Evolutionary conservation across 2,113 vertebrate species (phyloP), one percentile per base, ranked within the genome.

Genomic region (Scophthalmus maximus): DNA sequence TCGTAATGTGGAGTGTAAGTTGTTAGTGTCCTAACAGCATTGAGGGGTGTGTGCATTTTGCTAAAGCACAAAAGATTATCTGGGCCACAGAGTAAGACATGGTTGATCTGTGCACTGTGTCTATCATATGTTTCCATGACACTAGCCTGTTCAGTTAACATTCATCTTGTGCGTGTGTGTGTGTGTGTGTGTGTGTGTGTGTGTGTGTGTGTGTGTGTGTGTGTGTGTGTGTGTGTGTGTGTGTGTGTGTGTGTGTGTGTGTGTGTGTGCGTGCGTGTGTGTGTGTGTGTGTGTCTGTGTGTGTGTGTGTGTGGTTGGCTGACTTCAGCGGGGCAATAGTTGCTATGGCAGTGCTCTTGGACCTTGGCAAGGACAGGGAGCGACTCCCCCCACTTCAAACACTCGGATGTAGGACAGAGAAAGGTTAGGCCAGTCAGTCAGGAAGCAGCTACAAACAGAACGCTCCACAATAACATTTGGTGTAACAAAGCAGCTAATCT

Each of bases 321-420:
- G 83, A 62, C 44, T 71, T 62, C 59, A 57, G 71, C 64, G 23
- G 47, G 56, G 66, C 83, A 77, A 44, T 81, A 78, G 89, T 91
- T 92, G 86, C 87, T 77, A 91, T 90, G 87, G 82, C 70, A 87
- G 65, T 81, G 68, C 71, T 83, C 68, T 79, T 82, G 81, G 87
- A 92, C 86, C 82, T 88, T 88, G 85, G 83, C 76, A 75, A 47
- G 71, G 60, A 70, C 55, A 77, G 50, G 59, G 68, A 76, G 73
- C 27, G 68, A 68, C 68, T 75, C 70, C 61, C 30, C 58, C 84
- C 52, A 78, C 76, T 84, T 85, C 72, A 86, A 76, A 85, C 76
- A 67, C 36, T 49, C 27, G 10, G 50, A 47, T 68, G 23, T 49
- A 55, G 60, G 38, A 72, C 59, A 64, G 74, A 57, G 67, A 89